Evolutionary conservation across 1,140 invertebrate genomes (phyloP).

Genomic region (Vollenhovia emeryi): DNA sequence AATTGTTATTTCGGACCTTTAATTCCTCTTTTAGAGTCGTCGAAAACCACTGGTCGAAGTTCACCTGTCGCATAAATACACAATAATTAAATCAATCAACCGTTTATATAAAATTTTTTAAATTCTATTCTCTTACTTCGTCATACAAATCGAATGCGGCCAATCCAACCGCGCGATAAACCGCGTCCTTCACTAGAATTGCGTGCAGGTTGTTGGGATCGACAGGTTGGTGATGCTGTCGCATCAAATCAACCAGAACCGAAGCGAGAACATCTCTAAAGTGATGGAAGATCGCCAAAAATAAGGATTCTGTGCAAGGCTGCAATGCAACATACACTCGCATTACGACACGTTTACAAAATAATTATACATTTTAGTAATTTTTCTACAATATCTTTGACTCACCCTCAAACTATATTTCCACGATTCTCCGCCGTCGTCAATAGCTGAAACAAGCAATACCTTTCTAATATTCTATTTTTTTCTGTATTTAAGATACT

Average conservation of each 20-base stretch:
- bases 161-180: constrained; percentile 96
- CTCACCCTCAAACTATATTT: constrained; percentile 95
- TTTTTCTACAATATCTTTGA: constrained; percentile 18
- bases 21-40: constrained; percentile 93
- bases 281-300: constrained; percentile 93
- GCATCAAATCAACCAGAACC: constrained; percentile 91
- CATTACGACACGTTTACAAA: constrained; percentile 48
- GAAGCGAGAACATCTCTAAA: constrained; percentile 90
- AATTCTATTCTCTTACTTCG: constrained; percentile 87
- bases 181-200: constrained; percentile 96
- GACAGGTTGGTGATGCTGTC: constrained; percentile 87
- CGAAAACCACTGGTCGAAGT: constrained; percentile 97
- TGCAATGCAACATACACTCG: constrained; percentile 80
- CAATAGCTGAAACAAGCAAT: constrained; percentile 87
- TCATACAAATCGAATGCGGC: constrained; percentile 97
- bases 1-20: constrained; percentile 93
- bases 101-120: neutral
- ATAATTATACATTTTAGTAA: constrained; percentile 44
- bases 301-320: constrained; percentile 95
- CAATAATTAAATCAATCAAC: constrained; percentile 35
- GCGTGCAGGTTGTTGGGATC: constrained; percentile 90
- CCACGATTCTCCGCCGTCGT: constrained; percentile 96
- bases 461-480: neutral
- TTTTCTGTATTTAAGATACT: neutral
- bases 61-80: constrained; percentile 86